Evolutionary conservation across 1,140 invertebrate species (phyloP).

Genomic region (Thaumatotibia leucotreta): DNA sequence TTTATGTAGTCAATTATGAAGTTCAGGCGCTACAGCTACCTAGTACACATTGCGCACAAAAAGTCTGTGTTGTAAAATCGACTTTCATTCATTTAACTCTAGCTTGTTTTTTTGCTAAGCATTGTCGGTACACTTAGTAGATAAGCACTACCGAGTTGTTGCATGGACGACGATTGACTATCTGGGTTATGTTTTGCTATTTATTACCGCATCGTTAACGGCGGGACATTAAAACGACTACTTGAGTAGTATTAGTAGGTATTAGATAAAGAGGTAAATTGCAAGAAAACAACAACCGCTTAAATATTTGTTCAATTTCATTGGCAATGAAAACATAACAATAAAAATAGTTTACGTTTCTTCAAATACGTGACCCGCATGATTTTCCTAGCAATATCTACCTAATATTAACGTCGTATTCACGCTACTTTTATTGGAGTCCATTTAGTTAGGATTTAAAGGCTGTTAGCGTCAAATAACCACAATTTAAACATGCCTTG

Average conservation of each 20-base stretch:
- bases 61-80: neutral
- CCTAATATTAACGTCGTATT: slow-evolving; percentile 27
- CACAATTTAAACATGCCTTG: slow-evolving; percentile 33
- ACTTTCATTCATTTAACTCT: neutral
- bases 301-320: neutral
- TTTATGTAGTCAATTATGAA: slow-evolving; percentile 6
- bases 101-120: neutral
- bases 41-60: neutral
- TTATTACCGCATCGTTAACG: no score
- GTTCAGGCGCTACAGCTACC: neutral
- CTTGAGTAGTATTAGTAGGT: neutral
- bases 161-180: no score
- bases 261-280: neutral
- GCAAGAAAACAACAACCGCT: neutral
- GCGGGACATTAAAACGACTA: no score
- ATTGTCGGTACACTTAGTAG: neutral
- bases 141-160: no score
- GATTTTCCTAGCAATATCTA: slow-evolving; percentile 18
- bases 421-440: slow-evolving; percentile 40
- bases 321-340: neutral
- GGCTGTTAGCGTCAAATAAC: slow-evolving; percentile 47
- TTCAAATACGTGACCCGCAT: slow-evolving; percentile 12
- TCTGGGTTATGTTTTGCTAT: no score
- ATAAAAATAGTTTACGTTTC: neutral
- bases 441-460: slow-evolving; percentile 40